Percentiles rank a stretch among this genome's conserved stretches.
Evolutionary conservation across 2,888 invertebrate genomes (phyloP).

Genomic region (Malthinus flaveolus): DNA sequence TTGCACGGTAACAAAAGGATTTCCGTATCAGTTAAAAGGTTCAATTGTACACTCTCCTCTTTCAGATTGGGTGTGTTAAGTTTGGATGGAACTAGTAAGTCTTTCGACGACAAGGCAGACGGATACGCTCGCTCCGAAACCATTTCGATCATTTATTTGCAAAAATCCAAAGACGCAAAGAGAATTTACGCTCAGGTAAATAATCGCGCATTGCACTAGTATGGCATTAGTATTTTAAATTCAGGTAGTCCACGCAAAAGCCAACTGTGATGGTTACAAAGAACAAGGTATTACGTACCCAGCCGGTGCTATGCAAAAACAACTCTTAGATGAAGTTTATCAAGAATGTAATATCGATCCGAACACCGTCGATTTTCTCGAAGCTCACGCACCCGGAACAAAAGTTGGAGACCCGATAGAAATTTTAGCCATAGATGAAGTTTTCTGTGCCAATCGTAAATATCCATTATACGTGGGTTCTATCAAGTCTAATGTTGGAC

Average conservation of each 20-base stretch:
- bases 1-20: conserved; percentile 63
- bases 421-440: conserved; percentile 76
- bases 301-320: conserved; percentile 60
- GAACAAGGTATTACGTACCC: conserved; percentile 52
- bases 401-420: conserved; percentile 92
- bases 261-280: conserved; percentile 51
- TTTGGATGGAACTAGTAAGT: conserved; percentile 83
- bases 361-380: conserved; percentile 72
- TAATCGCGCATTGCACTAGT: too few relatives aligned
- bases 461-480: conserved; percentile 84
- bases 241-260: conserved; percentile 48
- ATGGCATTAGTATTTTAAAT: too few relatives aligned
- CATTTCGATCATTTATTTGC: conserved; percentile 70
- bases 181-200: conserved; percentile 56
- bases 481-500: conserved; percentile 93
- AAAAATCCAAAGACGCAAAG: conserved; percentile 62
- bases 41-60: background rate
- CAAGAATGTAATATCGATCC: conserved; percentile 73
- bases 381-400: conserved; percentile 86
- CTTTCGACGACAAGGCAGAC: conserved; percentile 82
- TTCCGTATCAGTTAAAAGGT: background rate
- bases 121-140: conserved; percentile 87
- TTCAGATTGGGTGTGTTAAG: conserved; percentile 74
- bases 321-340: conserved; percentile 66
- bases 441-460: conserved; percentile 74